Percentiles rank a stretch among this genome's conserved stretches.
These are phyloP conservation scores for Melipona beecheii DNA, from an alignment of 2,888 invertebrate species.

Conservation along the genomic window DNA sequence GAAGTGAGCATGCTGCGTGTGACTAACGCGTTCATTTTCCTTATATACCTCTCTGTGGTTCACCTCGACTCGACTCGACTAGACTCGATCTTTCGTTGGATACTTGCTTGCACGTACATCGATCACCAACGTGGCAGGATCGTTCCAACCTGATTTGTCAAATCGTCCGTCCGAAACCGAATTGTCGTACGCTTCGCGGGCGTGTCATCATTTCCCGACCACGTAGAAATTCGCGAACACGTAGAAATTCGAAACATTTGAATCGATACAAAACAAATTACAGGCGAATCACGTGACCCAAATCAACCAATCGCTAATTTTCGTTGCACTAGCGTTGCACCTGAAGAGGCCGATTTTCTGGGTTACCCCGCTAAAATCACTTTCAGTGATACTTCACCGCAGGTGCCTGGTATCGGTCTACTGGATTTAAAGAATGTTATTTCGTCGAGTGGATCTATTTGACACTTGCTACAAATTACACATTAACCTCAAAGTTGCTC, in stretches of 20 bases:
- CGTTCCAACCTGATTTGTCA: conserved; percentile 26
- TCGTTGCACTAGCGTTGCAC: too few relatives aligned
- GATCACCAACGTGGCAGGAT: neutral
- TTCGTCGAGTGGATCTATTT: conserved; percentile 10
- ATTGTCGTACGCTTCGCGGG: neutral
- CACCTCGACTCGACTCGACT: neutral
- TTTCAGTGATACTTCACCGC: too few relatives aligned
- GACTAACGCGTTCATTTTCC: conserved; percentile 41
- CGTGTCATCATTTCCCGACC: neutral
- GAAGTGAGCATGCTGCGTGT: conserved; percentile 37
- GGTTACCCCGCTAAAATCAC: too few relatives aligned
- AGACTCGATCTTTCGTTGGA: neutral
- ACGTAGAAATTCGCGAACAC: neutral
- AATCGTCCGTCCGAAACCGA: conserved; percentile 17
- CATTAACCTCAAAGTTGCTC: neutral
- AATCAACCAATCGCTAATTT: too few relatives aligned
- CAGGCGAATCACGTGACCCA: too few relatives aligned
- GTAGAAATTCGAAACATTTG: too few relatives aligned
- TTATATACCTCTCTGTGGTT: neutral
- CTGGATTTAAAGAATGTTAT: conserved; percentile 2
- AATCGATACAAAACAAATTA: too few relatives aligned
- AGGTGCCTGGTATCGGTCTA: too few relatives aligned
- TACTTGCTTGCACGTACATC: conserved; percentile 1
- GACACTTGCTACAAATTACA: conserved; percentile 18
- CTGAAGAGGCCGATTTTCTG: too few relatives aligned